Percentiles rank a stretch among this genome's conserved stretches.
These are phyloP conservation scores for Pygoscelis adeliae DNA, from an alignment of 2,113 vertebrate genomes.

Conservation along the genomic window DNA sequence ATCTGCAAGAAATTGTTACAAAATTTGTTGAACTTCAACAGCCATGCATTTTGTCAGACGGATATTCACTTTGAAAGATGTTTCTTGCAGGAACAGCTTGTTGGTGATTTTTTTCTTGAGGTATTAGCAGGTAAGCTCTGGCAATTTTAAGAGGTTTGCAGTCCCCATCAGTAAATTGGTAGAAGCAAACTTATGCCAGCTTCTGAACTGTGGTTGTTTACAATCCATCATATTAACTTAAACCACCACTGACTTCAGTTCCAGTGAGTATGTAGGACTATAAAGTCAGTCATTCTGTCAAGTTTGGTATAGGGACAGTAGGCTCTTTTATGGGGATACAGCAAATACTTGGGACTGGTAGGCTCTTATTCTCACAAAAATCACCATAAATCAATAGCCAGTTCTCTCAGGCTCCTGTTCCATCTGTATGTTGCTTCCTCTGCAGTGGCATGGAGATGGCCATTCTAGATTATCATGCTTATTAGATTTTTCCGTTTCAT, in stretches of 20 bases:
- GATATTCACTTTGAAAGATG: neutral
- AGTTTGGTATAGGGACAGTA: neutral
- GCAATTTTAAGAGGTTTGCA: constrained; percentile 22
- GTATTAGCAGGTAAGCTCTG: constrained; percentile 9
- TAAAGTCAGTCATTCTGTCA: neutral
- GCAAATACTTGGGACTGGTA: neutral
- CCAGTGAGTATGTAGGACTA: neutral
- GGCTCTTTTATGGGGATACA: neutral
- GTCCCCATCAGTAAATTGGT: neutral
- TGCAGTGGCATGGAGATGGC: neutral
- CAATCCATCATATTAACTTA: neutral
- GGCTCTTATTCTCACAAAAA: neutral
- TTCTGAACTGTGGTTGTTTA: neutral
- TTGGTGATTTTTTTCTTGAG: constrained; percentile 9
- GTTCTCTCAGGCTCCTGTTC: neutral
- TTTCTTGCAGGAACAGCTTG: constrained; percentile 4
- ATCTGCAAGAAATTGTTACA: neutral
- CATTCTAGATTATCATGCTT: neutral
- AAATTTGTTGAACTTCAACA: constrained; percentile 25
- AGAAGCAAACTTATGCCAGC: neutral
- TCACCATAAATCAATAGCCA: neutral
- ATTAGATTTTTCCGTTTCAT: neutral
- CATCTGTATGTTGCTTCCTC: neutral
- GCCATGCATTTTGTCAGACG: neutral
- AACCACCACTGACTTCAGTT: neutral